Conservation (phyloP, 2,113 vertebrate species). For the Penelope pileata region DNA sequence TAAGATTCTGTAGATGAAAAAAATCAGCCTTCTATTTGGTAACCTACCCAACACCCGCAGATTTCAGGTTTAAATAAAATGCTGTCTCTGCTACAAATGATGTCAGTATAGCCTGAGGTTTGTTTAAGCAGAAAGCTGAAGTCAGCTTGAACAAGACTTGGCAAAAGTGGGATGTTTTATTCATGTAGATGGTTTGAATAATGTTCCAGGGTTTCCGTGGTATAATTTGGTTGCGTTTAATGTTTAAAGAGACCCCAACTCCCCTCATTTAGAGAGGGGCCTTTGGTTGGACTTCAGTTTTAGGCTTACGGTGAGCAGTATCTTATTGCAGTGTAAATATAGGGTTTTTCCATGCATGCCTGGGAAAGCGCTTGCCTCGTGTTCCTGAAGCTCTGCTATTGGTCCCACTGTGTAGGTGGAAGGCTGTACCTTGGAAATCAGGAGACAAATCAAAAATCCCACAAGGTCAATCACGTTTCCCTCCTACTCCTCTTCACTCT, state of each 20-base stretch:
- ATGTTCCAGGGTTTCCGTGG: slow-evolving; percentile 58
- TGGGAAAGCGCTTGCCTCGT: neutral
- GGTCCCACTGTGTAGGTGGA: neutral
- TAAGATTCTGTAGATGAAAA: slow-evolving; percentile 59
- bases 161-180: slow-evolving; percentile 56
- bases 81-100: slow-evolving; percentile 57
- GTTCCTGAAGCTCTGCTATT: neutral
- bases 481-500: neutral
- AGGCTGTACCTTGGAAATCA: neutral
- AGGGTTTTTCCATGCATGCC: slow-evolving; percentile 3
- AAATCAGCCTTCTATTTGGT: slow-evolving; percentile 63
- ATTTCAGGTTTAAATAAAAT: slow-evolving; percentile 55
- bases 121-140: slow-evolving; percentile 70
- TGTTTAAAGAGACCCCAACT: slow-evolving; percentile 11
- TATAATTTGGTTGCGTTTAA: slow-evolving; percentile 47
- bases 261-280: slow-evolving; percentile 1
- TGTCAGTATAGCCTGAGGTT: slow-evolving; percentile 65
- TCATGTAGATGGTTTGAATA: slow-evolving; percentile 61
- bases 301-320: neutral
- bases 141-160: slow-evolving; percentile 70
- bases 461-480: neutral
- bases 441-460: neutral
- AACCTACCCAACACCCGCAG: slow-evolving; percentile 55
- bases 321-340: slow-evolving; percentile 43
- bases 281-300: slow-evolving; percentile 33